Evolutionary conservation across 2,113 vertebrate species (phyloP).

Genomic region (Pycnonotus jocosus): DNA sequence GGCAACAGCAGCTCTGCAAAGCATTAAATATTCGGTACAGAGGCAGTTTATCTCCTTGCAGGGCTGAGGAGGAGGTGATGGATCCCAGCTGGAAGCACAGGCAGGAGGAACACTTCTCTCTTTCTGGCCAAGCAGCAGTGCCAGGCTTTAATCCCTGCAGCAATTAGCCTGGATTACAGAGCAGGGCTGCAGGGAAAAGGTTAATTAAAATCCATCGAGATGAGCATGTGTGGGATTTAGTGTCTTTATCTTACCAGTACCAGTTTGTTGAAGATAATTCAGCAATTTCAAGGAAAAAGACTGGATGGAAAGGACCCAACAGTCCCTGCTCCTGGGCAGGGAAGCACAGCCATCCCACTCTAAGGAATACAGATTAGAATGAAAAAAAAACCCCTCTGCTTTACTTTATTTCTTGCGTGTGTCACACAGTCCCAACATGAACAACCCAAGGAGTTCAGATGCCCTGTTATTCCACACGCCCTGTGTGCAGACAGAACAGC

Average conservation of each 20-base stretch:
- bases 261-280: background rate
- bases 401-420: fast-evolving
- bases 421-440: background rate
- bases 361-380: fast-evolving
- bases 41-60: slow-evolving; percentile 26
- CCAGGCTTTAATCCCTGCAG: slow-evolving; percentile 18
- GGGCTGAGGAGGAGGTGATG: slow-evolving; percentile 26
- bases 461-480: background rate
- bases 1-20: slow-evolving; percentile 16
- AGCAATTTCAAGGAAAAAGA: background rate
- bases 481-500: background rate
- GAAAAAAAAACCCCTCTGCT: background rate
- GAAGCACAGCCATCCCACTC: background rate
- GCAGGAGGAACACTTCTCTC: background rate
- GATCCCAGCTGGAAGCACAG: slow-evolving; percentile 44
- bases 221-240: slow-evolving; percentile 23
- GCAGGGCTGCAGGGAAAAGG: background rate
- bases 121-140: background rate
- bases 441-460: fast-evolving
- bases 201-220: slow-evolving; percentile 19
- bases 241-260: slow-evolving; percentile 7
- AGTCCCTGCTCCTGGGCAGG: background rate
- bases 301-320: background rate
- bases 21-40: background rate
- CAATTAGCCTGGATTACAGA: slow-evolving; percentile 41